Evolutionary conservation across 2,113 vertebrate genomes (phyloP), one percentile per base, ranked within the genome.

Genomic region (Hystrix cristata): DNA sequence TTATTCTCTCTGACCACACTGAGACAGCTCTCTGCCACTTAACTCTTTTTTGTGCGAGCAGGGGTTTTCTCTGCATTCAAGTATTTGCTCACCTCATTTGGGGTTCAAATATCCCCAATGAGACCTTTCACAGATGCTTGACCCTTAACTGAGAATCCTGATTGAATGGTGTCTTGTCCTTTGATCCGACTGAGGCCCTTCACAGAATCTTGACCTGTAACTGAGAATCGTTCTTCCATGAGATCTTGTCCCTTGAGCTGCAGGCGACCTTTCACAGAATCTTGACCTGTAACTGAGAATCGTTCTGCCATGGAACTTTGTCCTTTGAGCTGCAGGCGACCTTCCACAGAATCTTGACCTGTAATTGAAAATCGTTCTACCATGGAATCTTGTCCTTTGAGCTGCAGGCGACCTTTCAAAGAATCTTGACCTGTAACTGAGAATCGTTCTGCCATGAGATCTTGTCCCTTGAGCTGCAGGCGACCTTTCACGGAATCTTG

Each of bases 121-220:
- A 79, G 76, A 79, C 51, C 18, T 55, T 79, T 79, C 76, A 79
- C 46, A 78, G 74, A 78, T 51, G 25, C 76, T 79, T 79, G 76
- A 55, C 76, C 51, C 55, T 79, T 79, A 34, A 53, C 15, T 79
- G 76, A 15, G 31, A 53, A 79, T 55, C 48, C 76, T 53, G 15
- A 18, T 55, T 79, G 76, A 55, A 79, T 5, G 7, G 15, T 16
- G 0, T 79, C 76, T 79, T 79, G 76, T 55, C 51, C 76, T n/a
- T 79, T 79, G 31, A 79, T 21, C 6, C 51, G 48, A 51, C 19
- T 46, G 18, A 79, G 16, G 51, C 31, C 51, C 31, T 79, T 79
- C 76, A 55, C 51, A 55, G 76, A 79, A 53, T n/a, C 34, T 57
- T 81, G 79, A n/a, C 4, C 31, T 79, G 46, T 5, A 34, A 19